Base-by-base conservation (phyloP, 1,140 invertebrate species). In the Metaphire vulgaris region DNA sequence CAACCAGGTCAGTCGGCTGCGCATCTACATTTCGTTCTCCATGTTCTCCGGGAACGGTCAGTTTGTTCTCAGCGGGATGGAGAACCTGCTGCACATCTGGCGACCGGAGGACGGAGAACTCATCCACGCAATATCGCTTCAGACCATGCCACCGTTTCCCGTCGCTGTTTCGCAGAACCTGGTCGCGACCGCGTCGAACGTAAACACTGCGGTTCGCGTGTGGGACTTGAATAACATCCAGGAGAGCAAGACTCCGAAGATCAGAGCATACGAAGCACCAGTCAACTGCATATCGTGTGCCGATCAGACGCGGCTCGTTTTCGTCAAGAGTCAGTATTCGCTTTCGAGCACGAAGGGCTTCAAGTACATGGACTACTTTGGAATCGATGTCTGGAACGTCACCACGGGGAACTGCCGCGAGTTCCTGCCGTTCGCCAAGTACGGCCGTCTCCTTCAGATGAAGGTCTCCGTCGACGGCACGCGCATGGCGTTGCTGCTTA, bases 131-230 rank as follows among this genome's bases (percentile, higher is more conserved):
- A 75, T 78, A 31, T 71, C 30, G 26, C 72, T 78, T 0, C 77
- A 78, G 33, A 69, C 67, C 1, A 78, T 41, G 1, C 29, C 31
- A 16, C 77, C 77, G 15, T 65, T 71, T 12, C 75, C 77, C 32
- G 28, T 31, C 31, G 33, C 33, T 29, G 72, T 73, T 34, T 73
- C 31, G 32, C 32, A 34, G 6, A 75, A 72, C 69, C 29, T 78
- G 1, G 33, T 78, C 0, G 77, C 69, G 12, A 78, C 77, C n/a
- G 73, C 73, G 6, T 78, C 77, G 0, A 56, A 31, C 2, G 69
- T 74, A 29, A 33, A 78, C 74, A 78, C 77, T 14, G 77, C 77
- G 6, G 73, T 78, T 56, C 76, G 73, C 30, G 77, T 78, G 28
- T 78, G 77, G 77, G 77, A 78, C 72, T 29, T 75, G 68, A 34